Conservation (phyloP, 2,888 invertebrate species). For the Thymelicus sylvestris region DNA sequence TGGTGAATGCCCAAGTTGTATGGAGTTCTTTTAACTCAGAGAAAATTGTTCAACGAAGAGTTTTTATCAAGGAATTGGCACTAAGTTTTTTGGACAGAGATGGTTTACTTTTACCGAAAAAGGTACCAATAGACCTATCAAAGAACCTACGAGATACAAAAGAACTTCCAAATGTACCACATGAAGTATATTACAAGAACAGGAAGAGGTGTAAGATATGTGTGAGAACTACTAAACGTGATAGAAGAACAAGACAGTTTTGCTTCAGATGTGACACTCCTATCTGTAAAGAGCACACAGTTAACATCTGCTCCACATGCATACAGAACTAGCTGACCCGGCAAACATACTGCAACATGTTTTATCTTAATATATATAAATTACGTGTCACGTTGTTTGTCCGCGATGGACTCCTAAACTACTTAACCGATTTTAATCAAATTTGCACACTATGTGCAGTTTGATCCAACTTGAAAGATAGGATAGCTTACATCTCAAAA, state of each 20-base stretch:
- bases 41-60: slow-evolving; percentile 57
- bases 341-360: too few species aligned
- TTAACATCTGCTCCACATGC: slow-evolving; percentile 64
- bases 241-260: slow-evolving; percentile 65
- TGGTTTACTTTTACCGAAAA: slow-evolving; percentile 42
- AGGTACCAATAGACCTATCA: too few species aligned
- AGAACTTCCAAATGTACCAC: slow-evolving; percentile 11
- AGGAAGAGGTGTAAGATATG: slow-evolving; percentile 67
- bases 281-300: slow-evolving; percentile 73
- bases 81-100: slow-evolving; percentile 59
- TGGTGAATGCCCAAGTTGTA: slow-evolving; percentile 74
- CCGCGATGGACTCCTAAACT: too few species aligned
- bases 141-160: too few species aligned
- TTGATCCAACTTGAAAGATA: too few species aligned
- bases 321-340: neutral
- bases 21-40: slow-evolving; percentile 62
- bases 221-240: slow-evolving; percentile 58
- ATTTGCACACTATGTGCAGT: too few species aligned
- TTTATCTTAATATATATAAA: too few species aligned
- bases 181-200: slow-evolving; percentile 48
- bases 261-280: slow-evolving; percentile 68
- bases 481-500: too few species aligned
- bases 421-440: too few species aligned
- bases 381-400: too few species aligned
- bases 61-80: slow-evolving; percentile 69